Conservation (phyloP, 2,888 invertebrate genomes). For the Pandemis corylana region DNA sequence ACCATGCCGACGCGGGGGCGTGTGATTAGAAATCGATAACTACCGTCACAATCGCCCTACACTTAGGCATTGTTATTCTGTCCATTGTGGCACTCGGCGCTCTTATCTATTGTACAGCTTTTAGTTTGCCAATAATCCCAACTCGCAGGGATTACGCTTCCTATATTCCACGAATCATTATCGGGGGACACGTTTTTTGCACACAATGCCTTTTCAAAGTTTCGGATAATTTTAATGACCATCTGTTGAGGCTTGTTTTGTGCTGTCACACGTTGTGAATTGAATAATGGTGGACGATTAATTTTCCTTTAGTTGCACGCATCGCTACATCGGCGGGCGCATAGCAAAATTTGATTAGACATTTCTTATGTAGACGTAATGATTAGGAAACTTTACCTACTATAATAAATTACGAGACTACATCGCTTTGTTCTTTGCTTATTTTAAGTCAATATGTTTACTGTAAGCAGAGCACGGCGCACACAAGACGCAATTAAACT, state of each 20-base stretch:
- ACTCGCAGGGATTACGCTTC: slow-evolving; percentile 71
- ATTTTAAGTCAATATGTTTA: slow-evolving; percentile 4
- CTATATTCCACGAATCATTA: slow-evolving; percentile 58
- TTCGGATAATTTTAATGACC: slow-evolving; percentile 48
- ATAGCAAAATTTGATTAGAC: neutral
- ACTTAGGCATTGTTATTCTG: slow-evolving; percentile 68
- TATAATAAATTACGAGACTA: slow-evolving; percentile 4
- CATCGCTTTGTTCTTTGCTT: neutral
- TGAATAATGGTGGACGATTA: slow-evolving; percentile 37
- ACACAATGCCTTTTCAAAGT: slow-evolving; percentile 45
- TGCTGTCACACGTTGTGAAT: slow-evolving; percentile 33
- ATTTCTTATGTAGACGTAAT: slow-evolving; percentile 9
- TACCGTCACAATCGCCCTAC: slow-evolving; percentile 68
- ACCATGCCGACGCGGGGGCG: slow-evolving; percentile 64
- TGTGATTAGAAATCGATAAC: slow-evolving; percentile 81
- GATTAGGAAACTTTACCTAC: slow-evolving; percentile 16
- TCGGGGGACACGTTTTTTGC: slow-evolving; percentile 53
- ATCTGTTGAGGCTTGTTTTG: slow-evolving; percentile 50
- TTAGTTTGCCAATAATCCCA: slow-evolving; percentile 74
- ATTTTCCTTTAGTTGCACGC: slow-evolving; percentile 26
- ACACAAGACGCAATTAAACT: slow-evolving; percentile 13
- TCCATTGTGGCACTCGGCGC: slow-evolving; percentile 66
- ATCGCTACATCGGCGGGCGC: slow-evolving; percentile 14
- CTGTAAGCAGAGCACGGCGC: neutral
- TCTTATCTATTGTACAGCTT: slow-evolving; percentile 68